These are phyloP conservation scores for Prietella phreatophila DNA, from an alignment of 2,113 vertebrate genomes.

Conservation along the genomic window DNA sequence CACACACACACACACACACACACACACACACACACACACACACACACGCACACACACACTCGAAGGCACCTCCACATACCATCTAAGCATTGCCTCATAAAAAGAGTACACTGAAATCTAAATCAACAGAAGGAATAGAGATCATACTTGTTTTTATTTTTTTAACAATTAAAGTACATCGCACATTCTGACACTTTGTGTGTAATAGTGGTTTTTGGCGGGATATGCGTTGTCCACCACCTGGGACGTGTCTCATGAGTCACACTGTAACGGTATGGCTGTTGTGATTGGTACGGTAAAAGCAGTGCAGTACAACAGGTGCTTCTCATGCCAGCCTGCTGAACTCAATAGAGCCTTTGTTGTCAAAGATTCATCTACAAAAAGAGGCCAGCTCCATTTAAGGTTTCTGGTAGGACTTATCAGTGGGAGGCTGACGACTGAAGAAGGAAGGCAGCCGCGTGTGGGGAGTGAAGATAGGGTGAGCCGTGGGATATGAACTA, in stretches of 20 bases:
- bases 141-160: not conserved
- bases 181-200: not conserved
- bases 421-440: slow-evolving; percentile 50
- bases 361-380: slow-evolving; percentile 52
- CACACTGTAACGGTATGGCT: not conserved
- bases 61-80: not conserved
- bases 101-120: not conserved
- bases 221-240: not conserved
- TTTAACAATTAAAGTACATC: not conserved
- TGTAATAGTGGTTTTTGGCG: not conserved
- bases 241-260: not conserved
- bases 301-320: slow-evolving; percentile 64
- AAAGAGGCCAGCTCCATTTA: slow-evolving; percentile 53
- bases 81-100: not conserved
- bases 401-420: slow-evolving; percentile 50
- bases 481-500: not conserved
- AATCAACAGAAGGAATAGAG: not conserved
- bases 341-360: slow-evolving; percentile 73
- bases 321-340: slow-evolving; percentile 55
- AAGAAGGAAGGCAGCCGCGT: slow-evolving; percentile 43
- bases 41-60: not conserved
- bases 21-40: not conserved
- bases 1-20: too few species aligned
- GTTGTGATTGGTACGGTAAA: slow-evolving; percentile 41
- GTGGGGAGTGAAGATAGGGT: slow-evolving; percentile 27